Evolutionary conservation across 2,113 vertebrate species (phyloP), one percentile per base, ranked within the genome.

Genomic region (Crocuta crocuta): DNA sequence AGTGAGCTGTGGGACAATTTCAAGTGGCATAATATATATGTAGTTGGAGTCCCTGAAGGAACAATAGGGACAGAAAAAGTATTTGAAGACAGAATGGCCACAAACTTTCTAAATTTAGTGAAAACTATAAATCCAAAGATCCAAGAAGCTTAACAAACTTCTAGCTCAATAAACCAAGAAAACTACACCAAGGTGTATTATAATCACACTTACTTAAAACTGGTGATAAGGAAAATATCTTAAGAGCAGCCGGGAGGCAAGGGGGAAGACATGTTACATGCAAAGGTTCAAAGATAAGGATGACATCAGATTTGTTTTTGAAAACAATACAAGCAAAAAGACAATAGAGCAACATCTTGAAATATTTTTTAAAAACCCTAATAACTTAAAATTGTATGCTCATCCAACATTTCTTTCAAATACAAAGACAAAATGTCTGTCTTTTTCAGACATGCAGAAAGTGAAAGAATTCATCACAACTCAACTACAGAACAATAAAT

Each of bases 71-170:
- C 23, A 71, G 58, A 73, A 89, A 35, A 91, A 61, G 55, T 73
- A 71, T 45, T 50, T 65, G 50, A 81, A 82, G 17, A 90, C 35
- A 55, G 9, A 78, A 73, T 45, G 83, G 13, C 70, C 63, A 94
- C 28, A 71, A 58, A 81, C 33, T 89, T 89, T 89, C 43, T 50
- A 96, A 71, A 91, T 94, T 71, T 68, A 55, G 70, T 13, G 17
- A 95, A 94, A 78, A 84, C 35, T 85, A 50, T 85, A 91, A 93
- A 93, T 28, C 31, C 61, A 95, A 70, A 89, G 50, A 70, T 65
- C 50, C 28, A 66, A 81, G 63, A 97, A 61, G 13, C 5, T 68
- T 45, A 79, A 70, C 35, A 73, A 19, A 43, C 1, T 39, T 95
- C 28, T 9, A 68, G 23, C 33, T 90, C 73, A 80, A 45, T 35